Conservation (phyloP, 2,113 vertebrate genomes). For the Acinonyx jubatus region DNA sequence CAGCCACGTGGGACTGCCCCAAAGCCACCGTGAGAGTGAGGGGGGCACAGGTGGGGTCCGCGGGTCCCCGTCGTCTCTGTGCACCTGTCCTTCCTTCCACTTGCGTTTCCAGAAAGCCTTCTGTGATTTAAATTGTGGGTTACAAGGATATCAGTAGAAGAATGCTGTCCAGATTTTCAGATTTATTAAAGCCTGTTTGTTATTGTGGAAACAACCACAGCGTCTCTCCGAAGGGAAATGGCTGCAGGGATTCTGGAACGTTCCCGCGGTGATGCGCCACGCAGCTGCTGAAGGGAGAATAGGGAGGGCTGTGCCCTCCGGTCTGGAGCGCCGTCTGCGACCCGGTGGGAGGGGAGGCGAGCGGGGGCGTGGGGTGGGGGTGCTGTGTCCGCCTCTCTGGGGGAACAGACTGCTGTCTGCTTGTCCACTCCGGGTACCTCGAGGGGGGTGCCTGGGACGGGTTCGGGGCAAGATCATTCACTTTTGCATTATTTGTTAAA, state of each 20-base stretch:
- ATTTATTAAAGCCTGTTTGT: too few species aligned
- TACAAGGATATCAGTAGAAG: not conserved
- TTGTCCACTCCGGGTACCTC: not conserved
- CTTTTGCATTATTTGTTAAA: not conserved
- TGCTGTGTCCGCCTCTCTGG: not conserved
- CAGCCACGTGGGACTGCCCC: not conserved
- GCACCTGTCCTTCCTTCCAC: too few species aligned
- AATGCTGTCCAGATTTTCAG: not conserved
- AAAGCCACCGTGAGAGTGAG: rapidly evolving
- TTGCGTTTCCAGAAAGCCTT: not conserved
- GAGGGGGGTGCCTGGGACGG: not conserved
- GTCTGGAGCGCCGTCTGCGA: rapidly evolving
- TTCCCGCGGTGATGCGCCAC: rapidly evolving
- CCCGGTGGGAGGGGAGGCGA: rapidly evolving
- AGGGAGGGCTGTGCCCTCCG: not conserved
- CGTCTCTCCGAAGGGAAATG: not conserved
- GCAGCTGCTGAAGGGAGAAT: too few species aligned
- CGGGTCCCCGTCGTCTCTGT: not conserved
- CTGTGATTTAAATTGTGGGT: rapidly evolving
- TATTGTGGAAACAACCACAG: not conserved
- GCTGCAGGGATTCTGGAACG: not conserved
- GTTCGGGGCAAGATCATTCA: too few species aligned
- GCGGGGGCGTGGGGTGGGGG: not conserved
- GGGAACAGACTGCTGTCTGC: not conserved
- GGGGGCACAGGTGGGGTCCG: rapidly evolving